A percentile compares a stretch with the other conserved stretches of the same genome.
Evolutionary conservation across 2,888 invertebrate species (phyloP).

Genomic region (Lepidonotus clava): DNA sequence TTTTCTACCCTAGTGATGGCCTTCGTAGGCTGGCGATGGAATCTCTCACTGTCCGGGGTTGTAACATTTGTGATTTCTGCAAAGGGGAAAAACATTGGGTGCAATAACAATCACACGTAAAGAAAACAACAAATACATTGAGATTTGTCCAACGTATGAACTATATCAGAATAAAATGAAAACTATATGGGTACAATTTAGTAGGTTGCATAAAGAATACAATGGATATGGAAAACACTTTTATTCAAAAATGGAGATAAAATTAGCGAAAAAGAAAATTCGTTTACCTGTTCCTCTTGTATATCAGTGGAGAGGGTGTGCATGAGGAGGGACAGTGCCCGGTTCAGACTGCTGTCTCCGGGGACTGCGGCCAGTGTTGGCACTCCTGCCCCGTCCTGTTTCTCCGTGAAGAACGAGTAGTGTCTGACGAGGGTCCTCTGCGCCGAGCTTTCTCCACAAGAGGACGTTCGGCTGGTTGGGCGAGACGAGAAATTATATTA

Average conservation of each 20-base stretch:
- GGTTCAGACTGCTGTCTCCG: slow-evolving; percentile 35
- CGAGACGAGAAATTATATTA: neutral
- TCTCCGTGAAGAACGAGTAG: slow-evolving; percentile 55
- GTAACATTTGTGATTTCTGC: too few relatives aligned
- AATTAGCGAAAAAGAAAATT: neutral
- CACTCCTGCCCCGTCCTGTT: neutral
- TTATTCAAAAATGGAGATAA: neutral
- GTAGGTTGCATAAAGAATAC: too few relatives aligned
- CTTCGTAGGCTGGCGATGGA: too few relatives aligned
- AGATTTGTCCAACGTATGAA: too few relatives aligned
- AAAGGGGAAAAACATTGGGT: too few relatives aligned
- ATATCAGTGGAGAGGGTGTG: slow-evolving; percentile 45
- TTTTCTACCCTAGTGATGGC: too few relatives aligned
- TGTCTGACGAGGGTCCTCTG: slow-evolving; percentile 56
- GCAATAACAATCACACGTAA: too few relatives aligned
- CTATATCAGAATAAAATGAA: too few relatives aligned
- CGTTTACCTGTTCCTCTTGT: slow-evolving; percentile 46
- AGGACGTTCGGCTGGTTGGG: neutral
- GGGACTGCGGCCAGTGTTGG: neutral
- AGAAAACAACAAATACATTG: too few relatives aligned
- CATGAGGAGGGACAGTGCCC: slow-evolving; percentile 49
- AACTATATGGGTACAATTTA: too few relatives aligned
- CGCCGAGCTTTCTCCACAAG: neutral
- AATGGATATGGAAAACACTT: too few relatives aligned
- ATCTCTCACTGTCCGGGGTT: too few relatives aligned